Evolutionary conservation across 2,113 vertebrate genomes (phyloP).

Genomic region (Carassius auratus): DNA sequence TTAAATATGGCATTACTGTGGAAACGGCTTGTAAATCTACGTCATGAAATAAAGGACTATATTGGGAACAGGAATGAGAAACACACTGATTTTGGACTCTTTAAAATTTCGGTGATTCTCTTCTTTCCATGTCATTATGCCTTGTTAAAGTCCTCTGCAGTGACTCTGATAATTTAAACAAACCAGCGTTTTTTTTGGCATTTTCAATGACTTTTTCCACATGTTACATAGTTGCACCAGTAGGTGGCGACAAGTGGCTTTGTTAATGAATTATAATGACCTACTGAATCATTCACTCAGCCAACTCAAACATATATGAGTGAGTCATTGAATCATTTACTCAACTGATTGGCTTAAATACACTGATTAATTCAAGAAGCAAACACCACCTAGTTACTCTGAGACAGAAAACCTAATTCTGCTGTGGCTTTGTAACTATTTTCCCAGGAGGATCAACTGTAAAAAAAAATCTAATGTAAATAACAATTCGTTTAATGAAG

Average conservation of each 20-base stretch:
- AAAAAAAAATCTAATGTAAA: neutral
- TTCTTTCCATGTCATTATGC: neutral
- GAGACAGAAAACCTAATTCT: neutral
- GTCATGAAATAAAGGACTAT: constrained; percentile 18
- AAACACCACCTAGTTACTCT: neutral
- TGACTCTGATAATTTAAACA: neutral
- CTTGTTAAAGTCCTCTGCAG: neutral
- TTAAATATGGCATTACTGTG: constrained; percentile 46
- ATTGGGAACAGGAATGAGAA: constrained; percentile 48
- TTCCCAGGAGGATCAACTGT: neutral
- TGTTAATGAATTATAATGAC: neutral
- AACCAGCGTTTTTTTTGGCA: neutral
- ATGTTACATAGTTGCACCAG: neutral
- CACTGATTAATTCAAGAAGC: neutral
- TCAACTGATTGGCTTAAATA: neutral
- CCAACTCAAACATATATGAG: neutral
- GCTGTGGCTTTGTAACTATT: neutral
- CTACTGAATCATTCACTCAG: neutral
- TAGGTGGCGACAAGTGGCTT: neutral
- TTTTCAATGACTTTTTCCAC: neutral
- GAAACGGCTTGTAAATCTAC: constrained; percentile 51
- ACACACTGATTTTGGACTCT: constrained; percentile 16
- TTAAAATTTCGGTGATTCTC: neutral
- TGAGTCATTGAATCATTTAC: neutral
- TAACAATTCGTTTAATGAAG: neutral